Evolutionary conservation across 2,888 invertebrate species (phyloP), one percentile per base, ranked within the genome.

Genomic region (Oscheius sp.): DNA sequence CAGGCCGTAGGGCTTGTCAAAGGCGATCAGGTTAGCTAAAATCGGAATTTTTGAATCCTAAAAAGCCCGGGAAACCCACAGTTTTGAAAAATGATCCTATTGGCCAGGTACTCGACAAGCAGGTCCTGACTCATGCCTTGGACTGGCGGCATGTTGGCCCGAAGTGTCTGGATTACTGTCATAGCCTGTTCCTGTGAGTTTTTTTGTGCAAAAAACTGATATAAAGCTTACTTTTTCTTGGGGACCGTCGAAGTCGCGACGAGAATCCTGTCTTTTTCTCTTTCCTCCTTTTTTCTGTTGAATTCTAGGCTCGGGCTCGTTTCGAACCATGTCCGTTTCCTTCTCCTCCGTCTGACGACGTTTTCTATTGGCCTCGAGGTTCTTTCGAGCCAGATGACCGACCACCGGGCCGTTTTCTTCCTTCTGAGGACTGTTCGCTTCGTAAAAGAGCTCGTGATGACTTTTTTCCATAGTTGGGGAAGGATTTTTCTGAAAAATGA

Each of bases 1-100:
- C 48, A 74, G 51, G 5, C 47, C 66, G 21, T 48, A 66, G 5
- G 74, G 74, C 60, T 74, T 74, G 33, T 74, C 57, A 21, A 74
- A 68, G 13, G 74, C 74, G 29, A 72, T 72, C 37, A 72, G 37
- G 51, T 72, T 72, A 1, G 60, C 63, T 72, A 60, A 62, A 72
- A 72, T 32, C 2, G n/a, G 1, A 21, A 35, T 60, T 33, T 33
- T 35, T 35, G 29, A 35, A 21, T 21, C 21, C 21, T 21, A 21
- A 21, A 21, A 21, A 21, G 21, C 21, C 21, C 21, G 21, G 13
- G 32, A 32, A 5, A 66, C 66, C 4, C 9, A 66, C 66, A 29
- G 51, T 50, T 48, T 7, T 9, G 48, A 33, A 42, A 59, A 58
- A 71, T 71, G 11, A 71, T 48, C 2, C 59, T 21, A 21, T 71